Evolutionary conservation across 2,888 invertebrate species (phyloP), one percentile per base, ranked within the genome.

Genomic region (Andrena minutula): DNA sequence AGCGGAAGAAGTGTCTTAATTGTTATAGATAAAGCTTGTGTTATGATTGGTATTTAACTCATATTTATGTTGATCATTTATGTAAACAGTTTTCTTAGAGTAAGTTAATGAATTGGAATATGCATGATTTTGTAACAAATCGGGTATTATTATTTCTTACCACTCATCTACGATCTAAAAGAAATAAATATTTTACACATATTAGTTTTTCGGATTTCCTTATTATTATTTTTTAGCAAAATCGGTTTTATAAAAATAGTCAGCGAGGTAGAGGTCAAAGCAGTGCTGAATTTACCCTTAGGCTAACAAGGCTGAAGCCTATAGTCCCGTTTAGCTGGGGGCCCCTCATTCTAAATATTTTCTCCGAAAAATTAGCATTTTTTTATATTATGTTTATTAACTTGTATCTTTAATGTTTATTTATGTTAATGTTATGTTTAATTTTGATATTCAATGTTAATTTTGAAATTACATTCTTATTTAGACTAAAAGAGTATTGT

Each of bases 1-100:
- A 90, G 56, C 87, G 85, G 71, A 87, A 73, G 16, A 88, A 90
- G 68, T 92, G 92, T 12, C 82, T 92, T 20, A 89, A 88, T 65
- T 92, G 92, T 79, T 92, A 91, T 73, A 82, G 70, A 78, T 92
- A 78, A 89, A 77, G 8, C n/a, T 64, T 32, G 74, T 73, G 58
- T 16, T 71, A 3, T 58, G n/a, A 49, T 49, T 28, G 12, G 56
- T 77, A 72, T 63, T 49, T 70, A 79, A 49, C 4, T 70, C 20
- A 35, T 75, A 76, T 75, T 75, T 77, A 79, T 75, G 8, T 26
- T 65, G 60, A 61, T 28, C 64, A 47, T 35, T 69, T 65, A 65
- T 69, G 16, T n/a, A 20, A 35, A 32, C 60, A 0, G 2, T 56
- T 32, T 66, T 41, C 32, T 53, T 32, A 49, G 30, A 65, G 51